A percentile compares a stretch with the other conserved stretches of the same genome.
Conservation (phyloP, 2,113 vertebrate genomes). For the Thalassarche chlororhynchos region DNA sequence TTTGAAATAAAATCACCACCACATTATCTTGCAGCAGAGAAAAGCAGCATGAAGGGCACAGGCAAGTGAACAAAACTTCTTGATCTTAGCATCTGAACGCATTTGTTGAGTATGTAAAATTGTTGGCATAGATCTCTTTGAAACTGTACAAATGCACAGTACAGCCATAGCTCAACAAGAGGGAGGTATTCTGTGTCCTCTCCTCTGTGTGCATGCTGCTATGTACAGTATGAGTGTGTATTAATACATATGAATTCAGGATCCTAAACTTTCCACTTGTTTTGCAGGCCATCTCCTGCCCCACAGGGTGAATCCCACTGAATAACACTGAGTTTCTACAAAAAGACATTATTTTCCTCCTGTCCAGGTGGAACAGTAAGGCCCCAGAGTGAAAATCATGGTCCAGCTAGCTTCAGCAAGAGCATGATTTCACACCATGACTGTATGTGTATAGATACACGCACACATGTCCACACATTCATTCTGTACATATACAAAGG, state of each 20-base stretch:
- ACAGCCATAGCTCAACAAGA: slow-evolving; percentile 61
- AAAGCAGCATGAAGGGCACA: slow-evolving; percentile 31
- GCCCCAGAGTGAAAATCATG: slow-evolving; percentile 5
- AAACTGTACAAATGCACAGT: slow-evolving; percentile 64
- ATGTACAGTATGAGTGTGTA: slow-evolving; percentile 19
- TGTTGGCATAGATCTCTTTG: slow-evolving; percentile 37
- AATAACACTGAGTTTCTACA: not conserved
- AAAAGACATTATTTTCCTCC: slow-evolving; percentile 31
- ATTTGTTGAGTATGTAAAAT: slow-evolving; percentile 55
- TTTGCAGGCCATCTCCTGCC: not conserved
- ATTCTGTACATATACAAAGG: slow-evolving; percentile 59
- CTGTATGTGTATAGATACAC: not conserved
- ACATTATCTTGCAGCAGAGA: slow-evolving; percentile 4
- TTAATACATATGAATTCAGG: not conserved
- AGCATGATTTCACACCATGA: not conserved
- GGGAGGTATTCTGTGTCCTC: slow-evolving; percentile 34
- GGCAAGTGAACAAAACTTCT: slow-evolving; percentile 52
- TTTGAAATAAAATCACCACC: slow-evolving; percentile 25
- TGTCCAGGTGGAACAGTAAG: slow-evolving; percentile 34
- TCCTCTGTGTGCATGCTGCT: not conserved
- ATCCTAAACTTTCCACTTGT: not conserved
- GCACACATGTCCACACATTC: slow-evolving; percentile 11
- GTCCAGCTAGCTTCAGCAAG: not conserved
- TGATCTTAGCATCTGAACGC: slow-evolving; percentile 44
- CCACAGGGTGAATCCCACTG: not conserved